Evolutionary conservation across 2,888 invertebrate genomes (phyloP).

Genomic region (Calliphora vomitoria): DNA sequence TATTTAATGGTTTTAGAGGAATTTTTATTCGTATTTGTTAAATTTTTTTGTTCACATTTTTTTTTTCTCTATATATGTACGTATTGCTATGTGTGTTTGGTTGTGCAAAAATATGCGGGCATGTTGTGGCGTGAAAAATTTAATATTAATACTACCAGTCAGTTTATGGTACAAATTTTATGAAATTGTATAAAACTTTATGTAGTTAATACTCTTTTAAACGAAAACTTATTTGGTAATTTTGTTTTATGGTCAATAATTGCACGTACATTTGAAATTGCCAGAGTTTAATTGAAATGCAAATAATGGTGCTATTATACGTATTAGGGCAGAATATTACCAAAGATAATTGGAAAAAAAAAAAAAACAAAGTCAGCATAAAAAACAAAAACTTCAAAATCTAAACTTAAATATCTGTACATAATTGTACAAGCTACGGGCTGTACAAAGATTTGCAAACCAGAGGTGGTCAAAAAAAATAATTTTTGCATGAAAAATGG

Average conservation of each 20-base stretch:
- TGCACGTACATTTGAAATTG: conserved; percentile 2
- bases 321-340: neutral
- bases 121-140: neutral
- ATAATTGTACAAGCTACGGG: too few species aligned
- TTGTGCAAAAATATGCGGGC: neutral
- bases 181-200: neutral
- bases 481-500: too few species aligned
- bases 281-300: conserved; percentile 17
- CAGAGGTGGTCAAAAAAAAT: too few species aligned
- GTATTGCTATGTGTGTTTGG: neutral
- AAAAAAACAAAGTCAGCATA: too few species aligned
- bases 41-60: neutral
- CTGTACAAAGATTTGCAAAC: too few species aligned
- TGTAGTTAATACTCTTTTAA: conserved; percentile 2
- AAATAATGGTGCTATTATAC: neutral
- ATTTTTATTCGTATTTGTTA: neutral
- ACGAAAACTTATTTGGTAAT: conserved; percentile 14
- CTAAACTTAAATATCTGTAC: too few species aligned
- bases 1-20: conserved; percentile 31
- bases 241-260: conserved; percentile 3
- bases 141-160: neutral
- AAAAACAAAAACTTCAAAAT: too few species aligned
- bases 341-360: too few species aligned
- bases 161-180: neutral
- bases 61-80: neutral